These are phyloP conservation scores for Ptychoptera contaminata DNA, from an alignment of 2,888 invertebrate species.

Conservation along the genomic window DNA sequence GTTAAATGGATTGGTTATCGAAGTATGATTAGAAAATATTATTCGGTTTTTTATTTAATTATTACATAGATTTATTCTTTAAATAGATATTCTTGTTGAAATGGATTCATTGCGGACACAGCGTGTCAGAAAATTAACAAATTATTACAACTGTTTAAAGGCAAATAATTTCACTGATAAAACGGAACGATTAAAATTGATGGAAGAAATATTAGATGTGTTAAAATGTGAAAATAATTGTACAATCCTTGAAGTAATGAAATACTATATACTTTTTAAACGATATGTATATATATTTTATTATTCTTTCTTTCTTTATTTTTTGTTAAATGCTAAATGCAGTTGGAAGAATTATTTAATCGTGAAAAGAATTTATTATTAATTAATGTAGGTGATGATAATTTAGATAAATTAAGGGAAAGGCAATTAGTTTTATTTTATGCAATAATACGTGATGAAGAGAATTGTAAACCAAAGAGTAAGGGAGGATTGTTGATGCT, in stretches of 20 bases:
- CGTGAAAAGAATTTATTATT: conserved; percentile 25
- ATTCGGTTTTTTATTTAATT: background rate
- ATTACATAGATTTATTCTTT: background rate
- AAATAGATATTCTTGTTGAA: conserved; percentile 38
- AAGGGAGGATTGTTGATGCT: no score
- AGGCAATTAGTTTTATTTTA: conserved; percentile 23
- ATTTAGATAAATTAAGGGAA: conserved; percentile 24
- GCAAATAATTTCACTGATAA: conserved; percentile 34
- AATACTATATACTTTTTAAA: background rate
- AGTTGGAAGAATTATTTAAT: conserved; percentile 25
- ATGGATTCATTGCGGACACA: conserved; percentile 74
- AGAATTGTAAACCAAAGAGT: conserved; percentile 17
- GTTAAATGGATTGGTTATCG: conserved; percentile 61
- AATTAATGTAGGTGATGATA: conserved; percentile 18
- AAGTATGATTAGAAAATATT: conserved; percentile 26
- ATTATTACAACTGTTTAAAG: conserved; percentile 50
- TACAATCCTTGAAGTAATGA: background rate
- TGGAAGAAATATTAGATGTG: conserved; percentile 52
- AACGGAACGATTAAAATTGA: conserved; percentile 51
- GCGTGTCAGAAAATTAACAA: conserved; percentile 56
- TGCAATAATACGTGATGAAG: conserved; percentile 24
- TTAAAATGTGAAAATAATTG: conserved; percentile 10
- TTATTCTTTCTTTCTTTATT: background rate
- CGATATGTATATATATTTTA: background rate
- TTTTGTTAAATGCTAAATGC: conserved; percentile 1